phyloP scores from a whole-genome alignment of 2,113 vertebrate species.

The Sula dactylatra region DNA sequence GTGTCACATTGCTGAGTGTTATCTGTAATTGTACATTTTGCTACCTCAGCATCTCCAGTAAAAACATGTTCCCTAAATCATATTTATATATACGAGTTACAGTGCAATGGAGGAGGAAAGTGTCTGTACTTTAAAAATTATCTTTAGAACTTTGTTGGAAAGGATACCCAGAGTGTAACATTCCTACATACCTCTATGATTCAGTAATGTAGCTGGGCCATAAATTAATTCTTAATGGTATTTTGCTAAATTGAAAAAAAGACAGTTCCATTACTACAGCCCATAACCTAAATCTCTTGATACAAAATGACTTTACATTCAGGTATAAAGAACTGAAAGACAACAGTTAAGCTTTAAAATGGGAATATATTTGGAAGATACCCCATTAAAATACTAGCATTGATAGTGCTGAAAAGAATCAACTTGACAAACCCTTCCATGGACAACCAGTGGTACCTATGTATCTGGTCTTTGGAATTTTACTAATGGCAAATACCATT shows the following conservation, averaged over 20 bases:
- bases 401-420: neutral
- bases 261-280: conserved; percentile 41
- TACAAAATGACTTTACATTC: conserved; percentile 23
- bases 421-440: neutral
- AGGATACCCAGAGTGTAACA: neutral
- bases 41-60: conserved; percentile 17
- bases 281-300: conserved; percentile 29
- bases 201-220: conserved; percentile 7
- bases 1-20: neutral
- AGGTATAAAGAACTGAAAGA: conserved; percentile 31
- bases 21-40: conserved; percentile 3
- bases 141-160: conserved; percentile 42
- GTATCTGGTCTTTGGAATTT: neutral
- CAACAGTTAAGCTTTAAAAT: conserved; percentile 35
- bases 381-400: neutral
- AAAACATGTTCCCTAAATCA: neutral
- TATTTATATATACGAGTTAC: neutral
- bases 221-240: conserved; percentile 60
- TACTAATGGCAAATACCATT: neutral
- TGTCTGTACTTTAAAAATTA: conserved; percentile 38
- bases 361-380: neutral
- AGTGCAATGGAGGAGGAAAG: neutral
- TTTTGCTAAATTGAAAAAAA: conserved; percentile 62
- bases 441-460: neutral
- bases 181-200: neutral